These are phyloP conservation scores for Salticus scenicus DNA, from an alignment of 2,888 invertebrate species.

Conservation along the genomic window DNA sequence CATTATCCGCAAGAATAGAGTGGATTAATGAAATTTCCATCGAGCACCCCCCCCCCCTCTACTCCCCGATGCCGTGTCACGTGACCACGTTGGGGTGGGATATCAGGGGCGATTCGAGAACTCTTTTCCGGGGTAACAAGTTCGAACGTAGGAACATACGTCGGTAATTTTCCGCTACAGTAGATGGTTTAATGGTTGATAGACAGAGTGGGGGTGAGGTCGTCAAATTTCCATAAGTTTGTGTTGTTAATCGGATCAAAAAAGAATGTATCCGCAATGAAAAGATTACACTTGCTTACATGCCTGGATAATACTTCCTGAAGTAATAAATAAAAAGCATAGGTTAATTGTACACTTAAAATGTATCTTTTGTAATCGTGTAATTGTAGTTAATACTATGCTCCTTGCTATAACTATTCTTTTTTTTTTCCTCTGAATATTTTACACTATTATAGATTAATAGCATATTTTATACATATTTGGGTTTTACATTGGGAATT, in stretches of 20 bases:
- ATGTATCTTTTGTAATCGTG: no score
- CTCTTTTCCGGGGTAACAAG: slow-evolving; percentile 54
- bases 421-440: no score
- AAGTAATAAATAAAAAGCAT: not conserved
- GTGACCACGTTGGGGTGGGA: slow-evolving; percentile 20
- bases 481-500: no score
- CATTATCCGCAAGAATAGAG: slow-evolving; percentile 42
- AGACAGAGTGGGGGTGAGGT: slow-evolving; percentile 12
- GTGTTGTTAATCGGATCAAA: slow-evolving; percentile 10
- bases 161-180: slow-evolving; percentile 49
- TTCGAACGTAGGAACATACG: slow-evolving; percentile 28
- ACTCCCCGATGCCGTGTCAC: not conserved
- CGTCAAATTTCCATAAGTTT: slow-evolving; percentile 35
- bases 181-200: slow-evolving; percentile 55
- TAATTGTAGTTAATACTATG: no score
- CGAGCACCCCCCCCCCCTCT: slow-evolving; percentile 8
- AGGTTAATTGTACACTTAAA: no score
- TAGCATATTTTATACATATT: no score
- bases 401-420: no score
- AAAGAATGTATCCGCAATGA: not conserved
- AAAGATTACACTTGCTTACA: not conserved
- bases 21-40: slow-evolving; percentile 67
- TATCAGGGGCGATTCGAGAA: slow-evolving; percentile 15
- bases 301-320: not conserved
- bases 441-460: no score